Evolutionary conservation across 1,140 invertebrate species (phyloP), one percentile per base, ranked within the genome.

Genomic region (Lordiphosa stackelbergi): DNA sequence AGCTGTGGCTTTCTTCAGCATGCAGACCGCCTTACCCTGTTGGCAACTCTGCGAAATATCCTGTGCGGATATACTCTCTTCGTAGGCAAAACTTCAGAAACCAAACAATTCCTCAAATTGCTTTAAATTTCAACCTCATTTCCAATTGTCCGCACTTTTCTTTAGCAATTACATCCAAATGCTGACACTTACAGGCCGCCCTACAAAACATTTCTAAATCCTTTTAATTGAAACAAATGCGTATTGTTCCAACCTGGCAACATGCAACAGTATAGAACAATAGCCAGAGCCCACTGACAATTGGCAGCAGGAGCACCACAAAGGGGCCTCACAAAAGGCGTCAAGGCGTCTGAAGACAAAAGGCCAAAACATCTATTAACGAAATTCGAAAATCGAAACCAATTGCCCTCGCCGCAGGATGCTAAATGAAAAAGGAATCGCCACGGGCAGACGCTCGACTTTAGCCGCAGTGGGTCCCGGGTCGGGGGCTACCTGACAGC

Each of bases 151-250:
- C 60, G 53, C 70, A 69, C 64, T 53, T 59, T 53, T 59, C 68
- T 73, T 42, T 34, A 41, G 16, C 10, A 62, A 58, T 40, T 69
- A 63, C 48, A 66, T 37, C 55, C 53, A 35, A 58, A 41, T 53
- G 64, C 70, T 73, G 74, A 73, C 73, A 73, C 55, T 45, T 48
- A 35, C 38, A 22, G 48, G 52, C 24, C 43, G 52, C 24, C 43
- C 45, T 56, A 46, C 37, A 60, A 54, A 52, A 58, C 42, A 51
- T 45, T 57, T 47, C 38, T 40, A 73, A 81, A 81, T 83, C 77
- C 72, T 71, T 83, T 83, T 81, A 83, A 81, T 83, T 81, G 77
- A 83, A 75, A 81, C 77, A 83, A 81, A 81, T 83, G 71, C 47
- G 55, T 62, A 69, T 78, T 78, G 66, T 36, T 56, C 38, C 40